phyloP scores from a whole-genome alignment of 1,140 invertebrate species.

The Gryllus bimaculatus region DNA sequence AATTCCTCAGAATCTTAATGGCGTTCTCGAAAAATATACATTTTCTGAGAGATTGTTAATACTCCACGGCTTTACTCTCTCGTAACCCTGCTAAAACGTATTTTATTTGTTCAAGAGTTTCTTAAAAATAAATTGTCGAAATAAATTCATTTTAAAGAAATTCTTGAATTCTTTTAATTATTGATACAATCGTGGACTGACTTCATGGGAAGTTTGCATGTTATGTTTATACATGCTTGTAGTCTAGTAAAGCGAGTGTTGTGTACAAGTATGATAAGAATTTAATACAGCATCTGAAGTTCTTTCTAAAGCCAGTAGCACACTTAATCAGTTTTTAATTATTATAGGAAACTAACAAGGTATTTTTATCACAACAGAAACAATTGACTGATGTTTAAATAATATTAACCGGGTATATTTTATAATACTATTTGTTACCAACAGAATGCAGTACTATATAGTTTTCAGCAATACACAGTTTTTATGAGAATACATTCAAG shows the following conservation, averaged over 20 bases:
- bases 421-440: constrained; percentile 17
- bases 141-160: background rate
- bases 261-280: too few relatives aligned
- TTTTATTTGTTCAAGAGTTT: background rate
- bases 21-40: background rate
- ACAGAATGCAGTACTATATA: background rate
- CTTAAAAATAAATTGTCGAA: background rate
- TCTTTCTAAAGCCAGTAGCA: background rate
- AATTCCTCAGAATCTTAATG: background rate
- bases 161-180: background rate
- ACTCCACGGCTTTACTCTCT: background rate
- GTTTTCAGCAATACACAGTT: background rate
- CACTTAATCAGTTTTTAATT: background rate
- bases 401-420: constrained; percentile 17
- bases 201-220: background rate
- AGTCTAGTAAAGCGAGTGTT: background rate
- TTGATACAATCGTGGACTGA: background rate
- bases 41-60: background rate
- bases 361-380: constrained; percentile 14
- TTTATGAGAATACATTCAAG: background rate
- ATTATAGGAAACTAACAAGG: constrained; percentile 7
- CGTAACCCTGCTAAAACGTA: background rate
- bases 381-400: constrained; percentile 15
- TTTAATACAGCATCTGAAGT: too few relatives aligned
- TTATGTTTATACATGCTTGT: background rate